Conservation (phyloP, 2,797 vertebrate species). For the Sylvilagus floridanus region DNA sequence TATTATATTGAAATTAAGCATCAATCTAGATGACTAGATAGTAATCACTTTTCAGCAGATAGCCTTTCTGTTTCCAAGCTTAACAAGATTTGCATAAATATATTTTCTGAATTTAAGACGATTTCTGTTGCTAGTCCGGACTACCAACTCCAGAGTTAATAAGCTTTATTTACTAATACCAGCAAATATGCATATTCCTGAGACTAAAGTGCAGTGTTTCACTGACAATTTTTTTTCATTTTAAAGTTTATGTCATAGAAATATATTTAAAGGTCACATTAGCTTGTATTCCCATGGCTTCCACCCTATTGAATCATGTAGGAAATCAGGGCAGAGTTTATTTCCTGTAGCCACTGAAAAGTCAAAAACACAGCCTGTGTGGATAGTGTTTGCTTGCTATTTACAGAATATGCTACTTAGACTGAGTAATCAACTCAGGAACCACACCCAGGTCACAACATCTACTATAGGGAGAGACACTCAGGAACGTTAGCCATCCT, state of each 20-base stretch:
- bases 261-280: conserved; percentile 77
- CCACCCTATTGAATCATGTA: conserved; percentile 86
- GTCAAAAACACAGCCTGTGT: conserved; percentile 85
- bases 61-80: background rate
- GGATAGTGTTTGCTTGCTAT: conserved; percentile 83
- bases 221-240: conserved; percentile 76
- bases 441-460: conserved; percentile 72
- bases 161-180: conserved; percentile 3
- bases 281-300: conserved; percentile 75
- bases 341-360: conserved; percentile 89
- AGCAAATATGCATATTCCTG: conserved; percentile 36
- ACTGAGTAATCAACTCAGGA: conserved; percentile 76
- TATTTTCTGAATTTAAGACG: background rate
- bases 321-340: conserved; percentile 89
- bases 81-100: background rate
- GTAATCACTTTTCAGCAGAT: background rate
- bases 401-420: conserved; percentile 78
- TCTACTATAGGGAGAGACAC: background rate
- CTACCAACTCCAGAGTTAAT: background rate
- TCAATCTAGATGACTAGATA: background rate
- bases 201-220: conserved; percentile 36
- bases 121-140: background rate
- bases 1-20: background rate
- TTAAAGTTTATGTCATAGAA: conserved; percentile 80
- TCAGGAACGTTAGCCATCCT: conserved; percentile 74